Evolutionary conservation across 2,797 vertebrate species (phyloP), one percentile per base, ranked within the genome.

Genomic region (Hyperoplus immaculatus): DNA sequence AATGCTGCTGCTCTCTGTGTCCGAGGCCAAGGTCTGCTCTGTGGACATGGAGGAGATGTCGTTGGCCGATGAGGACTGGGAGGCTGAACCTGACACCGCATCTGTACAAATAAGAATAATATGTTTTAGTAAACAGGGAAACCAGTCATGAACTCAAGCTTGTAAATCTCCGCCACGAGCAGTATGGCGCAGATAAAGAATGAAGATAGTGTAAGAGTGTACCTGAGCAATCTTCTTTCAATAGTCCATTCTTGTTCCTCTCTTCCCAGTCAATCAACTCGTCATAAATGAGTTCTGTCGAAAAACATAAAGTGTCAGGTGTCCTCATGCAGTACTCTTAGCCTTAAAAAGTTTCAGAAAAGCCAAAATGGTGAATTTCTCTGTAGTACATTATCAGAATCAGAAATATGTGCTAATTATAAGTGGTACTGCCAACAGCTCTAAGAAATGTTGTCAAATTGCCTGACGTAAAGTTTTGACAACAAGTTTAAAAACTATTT

Each of bases 41-140:
- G 97, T 99, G 90, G 97, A 99, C 98, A 99, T 99, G 94, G 98
- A 99, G 54, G 97, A 99, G 93, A 99, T 97, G 96, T 99, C 98
- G 65, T 99, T 99, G 94, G 98, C 96, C 64, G 98, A 99, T 18
- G 97, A 98, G 8, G 97, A 99, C 95, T 98, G 97, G 56, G 97
- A 99, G 87, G 97, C 95, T 10, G 96, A 97, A 81, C 95, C 95
- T 43, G 96, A 97, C 90, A 95, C 96, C 92, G 93, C 96, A 92
- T 97, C 98, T 98, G 36, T 29, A 47, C 3, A 63, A 43, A 46
- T 36, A 21, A 38, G 4, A 57, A 69, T 8, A 45, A 29, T 6
- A 59, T 59, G 54, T 29, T 12, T 38, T 41, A 36, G n/a, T 15
- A 60, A 64, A 54, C 6, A 6, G n/a, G 21, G 6, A 51, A 59